Percentiles rank a stretch among this genome's conserved stretches.
Evolutionary conservation across 2,888 invertebrate species (phyloP).

Genomic region (Gandaritis pyraliata): DNA sequence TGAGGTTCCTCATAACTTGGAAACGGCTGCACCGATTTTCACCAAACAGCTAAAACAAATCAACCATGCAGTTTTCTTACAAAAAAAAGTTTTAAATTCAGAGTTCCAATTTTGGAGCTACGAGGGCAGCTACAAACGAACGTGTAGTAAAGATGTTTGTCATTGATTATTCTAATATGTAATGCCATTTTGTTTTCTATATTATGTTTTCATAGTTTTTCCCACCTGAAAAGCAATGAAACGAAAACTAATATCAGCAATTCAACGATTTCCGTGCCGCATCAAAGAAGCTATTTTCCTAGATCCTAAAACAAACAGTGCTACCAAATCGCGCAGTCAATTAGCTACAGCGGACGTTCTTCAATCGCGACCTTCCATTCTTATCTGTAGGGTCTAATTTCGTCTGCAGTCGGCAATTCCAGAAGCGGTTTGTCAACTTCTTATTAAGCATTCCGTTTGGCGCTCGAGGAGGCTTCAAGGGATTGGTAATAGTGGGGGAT

Average conservation of each 20-base stretch:
- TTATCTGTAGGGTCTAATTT: slow-evolving; percentile 34
- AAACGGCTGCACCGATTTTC: no score
- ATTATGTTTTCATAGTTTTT: no score
- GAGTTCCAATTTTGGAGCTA: no score
- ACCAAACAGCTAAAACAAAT: no score
- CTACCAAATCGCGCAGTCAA: slow-evolving; percentile 49
- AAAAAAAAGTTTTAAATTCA: no score
- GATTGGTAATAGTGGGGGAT: slow-evolving; percentile 35
- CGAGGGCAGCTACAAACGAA: no score
- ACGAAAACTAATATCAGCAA: not conserved
- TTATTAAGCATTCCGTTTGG: slow-evolving; percentile 56
- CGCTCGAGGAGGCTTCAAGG: slow-evolving; percentile 34
- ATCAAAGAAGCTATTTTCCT: slow-evolving; percentile 36
- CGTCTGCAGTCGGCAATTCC: slow-evolving; percentile 23
- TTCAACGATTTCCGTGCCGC: slow-evolving; percentile 9
- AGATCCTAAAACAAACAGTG: slow-evolving; percentile 50
- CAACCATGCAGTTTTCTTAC: no score
- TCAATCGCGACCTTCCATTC: slow-evolving; percentile 34
- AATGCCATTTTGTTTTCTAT: no score
- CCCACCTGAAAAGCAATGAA: no score
- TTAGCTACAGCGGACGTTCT: slow-evolving; percentile 37
- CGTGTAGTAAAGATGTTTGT: no score
- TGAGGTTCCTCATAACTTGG: no score
- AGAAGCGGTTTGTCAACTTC: slow-evolving; percentile 48
- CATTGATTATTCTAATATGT: no score